These are phyloP conservation scores for Nemapogon koenigi DNA, from an alignment of 2,888 invertebrate genomes.

Conservation along the genomic window DNA sequence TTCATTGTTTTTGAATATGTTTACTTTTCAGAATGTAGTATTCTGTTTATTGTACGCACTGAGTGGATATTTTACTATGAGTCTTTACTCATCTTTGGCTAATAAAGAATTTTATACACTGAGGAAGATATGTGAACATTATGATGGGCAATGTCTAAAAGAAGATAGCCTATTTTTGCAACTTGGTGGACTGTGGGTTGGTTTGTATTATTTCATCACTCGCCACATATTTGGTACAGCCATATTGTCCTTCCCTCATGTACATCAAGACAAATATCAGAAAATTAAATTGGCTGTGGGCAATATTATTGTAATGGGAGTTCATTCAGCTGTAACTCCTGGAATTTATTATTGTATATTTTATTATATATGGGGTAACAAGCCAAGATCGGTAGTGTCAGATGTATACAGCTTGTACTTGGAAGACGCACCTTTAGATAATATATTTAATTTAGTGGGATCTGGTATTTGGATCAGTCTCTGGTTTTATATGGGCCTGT, in stretches of 20 bases:
- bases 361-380: slow-evolving; percentile 68
- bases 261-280: slow-evolving; percentile 72
- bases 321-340: slow-evolving; percentile 67
- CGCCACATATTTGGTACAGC: slow-evolving; percentile 60
- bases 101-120: slow-evolving; percentile 64
- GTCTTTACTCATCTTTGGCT: slow-evolving; percentile 72
- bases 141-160: slow-evolving; percentile 65
- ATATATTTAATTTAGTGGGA: slow-evolving; percentile 46
- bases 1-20: slow-evolving; percentile 67
- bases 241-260: slow-evolving; percentile 71
- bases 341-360: slow-evolving; percentile 65
- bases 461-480: slow-evolving; percentile 66
- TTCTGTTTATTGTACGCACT: slow-evolving; percentile 65
- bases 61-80: slow-evolving; percentile 71
- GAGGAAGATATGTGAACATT: slow-evolving; percentile 45
- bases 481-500: slow-evolving; percentile 74
- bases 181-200: slow-evolving; percentile 72
- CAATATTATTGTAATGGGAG: slow-evolving; percentile 63
- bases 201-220: slow-evolving; percentile 63
- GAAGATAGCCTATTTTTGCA: slow-evolving; percentile 73
- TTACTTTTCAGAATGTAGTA: slow-evolving; percentile 65
- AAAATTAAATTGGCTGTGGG: slow-evolving; percentile 68
- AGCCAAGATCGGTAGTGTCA: slow-evolving; percentile 55
- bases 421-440: slow-evolving; percentile 58
- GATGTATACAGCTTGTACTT: slow-evolving; percentile 59